Evolutionary conservation across 2,888 invertebrate genomes (phyloP), one percentile per base, ranked within the genome.

Genomic region (Pachydiplax longipennis): DNA sequence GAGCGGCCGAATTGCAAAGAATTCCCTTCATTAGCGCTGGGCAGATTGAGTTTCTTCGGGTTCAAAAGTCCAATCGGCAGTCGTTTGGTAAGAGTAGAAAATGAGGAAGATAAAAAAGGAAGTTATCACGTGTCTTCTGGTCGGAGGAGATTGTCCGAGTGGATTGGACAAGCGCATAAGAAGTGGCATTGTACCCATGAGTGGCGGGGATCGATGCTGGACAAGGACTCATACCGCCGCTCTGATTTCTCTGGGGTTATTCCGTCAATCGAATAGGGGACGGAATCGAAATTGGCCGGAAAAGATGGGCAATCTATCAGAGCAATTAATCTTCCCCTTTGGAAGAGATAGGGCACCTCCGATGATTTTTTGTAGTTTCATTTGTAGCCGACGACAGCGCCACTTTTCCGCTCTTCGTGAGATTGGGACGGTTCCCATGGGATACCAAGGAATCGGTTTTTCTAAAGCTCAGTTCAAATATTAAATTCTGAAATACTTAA

Each of bases 291-390:
- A 83, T 83, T 35, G 83, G 58, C 22, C 58, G 53, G 58, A 22
- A 58, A 58, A 58, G 83, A 44, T 58, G 53, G 53, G 35, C 18
- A 35, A 35, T 31, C 83, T 48, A 83, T 53, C 58, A 35, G 35
- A 58, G 83, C 35, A 35, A 83, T 83, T 83, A 83, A 83, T 83
- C 83, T 83, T 83, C n/a, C 13, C 25, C 53, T 12, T 18, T 25
- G 18, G 83, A 61, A 83, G 8, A 58, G 58, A 83, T 37, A 22
- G 83, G 35, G 58, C 53, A 44, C 44, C 44, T 44, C 35, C 58
- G 83, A 83, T 83, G 53, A 83, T 83, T 83, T 83, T 53, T 83
- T 83, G 25, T 35, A 83, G 44, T 44, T 44, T 44, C 44, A 44
- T 44, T 10, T 8, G 44, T 10, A 10, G 10, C 44, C 44, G 10